phyloP scores from a whole-genome alignment of 1,140 invertebrate genomes.

The Trachymyrmex cornetzi region DNA sequence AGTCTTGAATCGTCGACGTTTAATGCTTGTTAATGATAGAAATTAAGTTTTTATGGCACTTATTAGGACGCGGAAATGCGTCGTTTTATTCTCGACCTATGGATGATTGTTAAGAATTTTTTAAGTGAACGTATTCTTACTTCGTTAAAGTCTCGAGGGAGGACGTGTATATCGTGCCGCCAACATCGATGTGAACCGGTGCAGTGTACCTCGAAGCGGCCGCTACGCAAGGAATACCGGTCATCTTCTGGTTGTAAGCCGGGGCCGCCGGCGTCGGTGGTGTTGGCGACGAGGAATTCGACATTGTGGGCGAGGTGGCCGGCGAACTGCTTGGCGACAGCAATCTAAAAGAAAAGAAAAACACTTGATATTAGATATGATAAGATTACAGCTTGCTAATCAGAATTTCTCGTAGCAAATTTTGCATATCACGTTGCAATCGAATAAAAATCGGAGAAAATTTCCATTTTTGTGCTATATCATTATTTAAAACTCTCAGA shows the following conservation, averaged over 20 bases:
- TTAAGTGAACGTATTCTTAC: conserved; percentile 88
- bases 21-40: neutral
- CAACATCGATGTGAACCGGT: conserved; percentile 98
- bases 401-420: neutral
- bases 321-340: conserved; percentile 90
- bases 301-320: conserved; percentile 90
- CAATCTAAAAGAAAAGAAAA: conserved; percentile 86
- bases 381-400: conserved; percentile 31
- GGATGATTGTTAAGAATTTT: neutral
- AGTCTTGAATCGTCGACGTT: neutral
- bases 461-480: neutral
- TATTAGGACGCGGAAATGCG: neutral
- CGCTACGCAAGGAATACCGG: conserved; percentile 96
- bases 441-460: neutral
- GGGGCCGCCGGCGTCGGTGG: conserved; percentile 87
- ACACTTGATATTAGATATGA: conserved; percentile 71
- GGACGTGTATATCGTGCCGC: conserved; percentile 98
- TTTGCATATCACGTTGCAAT: neutral
- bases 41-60: neutral
- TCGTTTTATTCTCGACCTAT: conserved; percentile 10
- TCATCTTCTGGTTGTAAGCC: conserved; percentile 90
- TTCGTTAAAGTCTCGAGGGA: conserved; percentile 98
- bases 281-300: conserved; percentile 89
- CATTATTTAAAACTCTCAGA: conserved; percentile 8
- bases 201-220: conserved; percentile 96